Percentiles rank a stretch among this genome's conserved stretches.
Evolutionary conservation across 2,797 vertebrate genomes (phyloP).

Genomic region (Synanceia verrucosa): DNA sequence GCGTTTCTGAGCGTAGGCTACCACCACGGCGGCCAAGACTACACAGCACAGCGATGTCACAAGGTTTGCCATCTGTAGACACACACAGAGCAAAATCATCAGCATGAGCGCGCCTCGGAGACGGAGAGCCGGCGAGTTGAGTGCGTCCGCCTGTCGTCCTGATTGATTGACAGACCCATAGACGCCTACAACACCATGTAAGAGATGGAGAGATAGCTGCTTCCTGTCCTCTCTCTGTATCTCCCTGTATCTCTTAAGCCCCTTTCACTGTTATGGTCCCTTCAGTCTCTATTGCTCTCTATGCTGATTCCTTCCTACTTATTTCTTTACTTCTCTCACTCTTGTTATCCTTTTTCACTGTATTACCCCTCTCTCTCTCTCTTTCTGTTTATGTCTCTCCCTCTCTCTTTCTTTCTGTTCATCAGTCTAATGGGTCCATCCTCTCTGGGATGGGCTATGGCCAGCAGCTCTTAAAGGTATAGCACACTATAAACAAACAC

Average conservation of each 20-base stretch:
- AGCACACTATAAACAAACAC: conserved; percentile 65
- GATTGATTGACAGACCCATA: conserved; percentile 78
- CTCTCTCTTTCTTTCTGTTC: conserved; percentile 44
- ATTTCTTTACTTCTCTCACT: conserved; percentile 41
- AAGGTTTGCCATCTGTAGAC: conserved; percentile 94
- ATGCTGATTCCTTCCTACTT: conserved; percentile 6
- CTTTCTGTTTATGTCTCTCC: conserved; percentile 16
- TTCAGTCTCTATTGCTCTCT: conserved; percentile 1
- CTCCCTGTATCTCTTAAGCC: conserved; percentile 30
- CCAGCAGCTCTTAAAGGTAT: conserved; percentile 77
- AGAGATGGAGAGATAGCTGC: conserved; percentile 64
- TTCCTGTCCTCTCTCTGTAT: conserved; percentile 53
- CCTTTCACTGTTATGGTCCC: conserved; percentile 21
- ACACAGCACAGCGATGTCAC: conserved; percentile 92
- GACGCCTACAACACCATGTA: conserved; percentile 61
- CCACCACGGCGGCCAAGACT: conserved; percentile 89
- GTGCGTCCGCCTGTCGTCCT: conserved; percentile 47
- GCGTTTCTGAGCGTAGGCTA: conserved; percentile 93
- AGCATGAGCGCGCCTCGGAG: conserved; percentile 40
- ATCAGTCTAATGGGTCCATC: conserved; percentile 77
- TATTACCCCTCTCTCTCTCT: conserved; percentile 6
- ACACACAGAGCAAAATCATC: conserved; percentile 74
- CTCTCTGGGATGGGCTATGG: conserved; percentile 73
- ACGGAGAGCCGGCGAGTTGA: conserved; percentile 37
- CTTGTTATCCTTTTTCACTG: conserved; percentile 32